phyloP scores from a whole-genome alignment of 2,113 vertebrate species.

The Crotophaga sulcirostris region DNA sequence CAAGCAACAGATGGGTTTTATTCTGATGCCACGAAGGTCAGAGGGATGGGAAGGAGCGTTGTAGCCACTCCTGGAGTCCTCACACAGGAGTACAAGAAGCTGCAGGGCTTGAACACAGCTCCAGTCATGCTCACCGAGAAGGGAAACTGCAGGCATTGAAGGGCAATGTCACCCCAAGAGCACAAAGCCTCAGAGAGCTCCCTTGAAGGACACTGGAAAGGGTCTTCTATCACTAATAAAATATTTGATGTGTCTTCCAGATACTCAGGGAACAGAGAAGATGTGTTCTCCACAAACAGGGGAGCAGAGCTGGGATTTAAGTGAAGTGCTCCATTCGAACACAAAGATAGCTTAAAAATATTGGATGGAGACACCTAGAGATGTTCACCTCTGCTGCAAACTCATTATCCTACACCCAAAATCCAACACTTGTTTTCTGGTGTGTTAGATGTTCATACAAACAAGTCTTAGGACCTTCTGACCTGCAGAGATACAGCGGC shows the following conservation, averaged over 20 bases:
- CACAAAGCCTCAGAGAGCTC: not conserved
- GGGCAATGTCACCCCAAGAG: not conserved
- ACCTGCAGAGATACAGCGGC: not conserved
- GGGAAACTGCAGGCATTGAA: not conserved
- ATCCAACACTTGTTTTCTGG: rapidly evolving
- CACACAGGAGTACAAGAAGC: not conserved
- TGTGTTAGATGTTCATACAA: not conserved
- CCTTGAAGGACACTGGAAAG: no score
- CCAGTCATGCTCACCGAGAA: not conserved
- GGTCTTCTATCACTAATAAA: no score
- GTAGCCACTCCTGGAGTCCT: not conserved
- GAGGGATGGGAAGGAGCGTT: rapidly evolving
- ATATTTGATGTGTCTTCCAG: not conserved
- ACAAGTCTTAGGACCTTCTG: not conserved
- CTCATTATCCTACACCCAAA: not conserved
- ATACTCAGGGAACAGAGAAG: not conserved
- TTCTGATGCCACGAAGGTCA: not conserved
- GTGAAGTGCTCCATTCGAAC: no score
- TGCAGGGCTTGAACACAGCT: not conserved
- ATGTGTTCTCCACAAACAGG: not conserved
- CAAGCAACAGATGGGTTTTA: not conserved
- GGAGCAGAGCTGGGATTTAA: no score
- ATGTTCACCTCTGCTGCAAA: not conserved
- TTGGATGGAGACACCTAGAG: not conserved
- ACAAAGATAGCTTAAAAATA: not conserved